Conservation (phyloP, 1,140 invertebrate species). For the Babylonia areolata region DNA sequence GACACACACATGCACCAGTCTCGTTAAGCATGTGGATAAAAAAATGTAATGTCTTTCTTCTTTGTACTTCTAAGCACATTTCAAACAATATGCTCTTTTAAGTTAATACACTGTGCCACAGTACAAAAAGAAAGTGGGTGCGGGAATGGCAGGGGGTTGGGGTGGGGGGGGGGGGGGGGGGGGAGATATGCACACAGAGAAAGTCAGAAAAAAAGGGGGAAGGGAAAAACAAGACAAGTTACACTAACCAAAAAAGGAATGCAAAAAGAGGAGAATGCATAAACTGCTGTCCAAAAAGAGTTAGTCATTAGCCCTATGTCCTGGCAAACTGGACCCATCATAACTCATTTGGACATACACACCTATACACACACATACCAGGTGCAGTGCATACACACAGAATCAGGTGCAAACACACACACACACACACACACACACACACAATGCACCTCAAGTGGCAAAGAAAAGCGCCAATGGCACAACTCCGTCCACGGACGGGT, state of each 20-base stretch:
- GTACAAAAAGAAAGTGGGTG: too few species aligned
- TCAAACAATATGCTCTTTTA: too few species aligned
- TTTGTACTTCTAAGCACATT: too few species aligned
- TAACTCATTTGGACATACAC: background rate
- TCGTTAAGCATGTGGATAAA: too few species aligned
- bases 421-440: slow-evolving; percentile 8
- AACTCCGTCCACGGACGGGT: background rate
- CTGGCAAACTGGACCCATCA: background rate
- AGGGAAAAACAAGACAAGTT: background rate
- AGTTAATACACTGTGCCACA: too few species aligned
- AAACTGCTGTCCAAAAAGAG: background rate
- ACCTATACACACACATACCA: background rate
- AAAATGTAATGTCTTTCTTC: too few species aligned
- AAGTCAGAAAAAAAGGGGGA: background rate
- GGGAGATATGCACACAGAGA: background rate
- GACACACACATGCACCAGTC: too few species aligned
- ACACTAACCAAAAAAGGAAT: background rate
- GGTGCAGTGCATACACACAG: too few species aligned
- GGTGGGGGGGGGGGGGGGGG: background rate
- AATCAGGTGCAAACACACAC: background rate
- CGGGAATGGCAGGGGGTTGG: background rate
- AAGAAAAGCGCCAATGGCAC: background rate
- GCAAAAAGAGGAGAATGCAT: background rate
- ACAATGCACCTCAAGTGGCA: background rate
- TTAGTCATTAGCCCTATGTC: slow-evolving; percentile 8